A percentile compares a stretch with the other conserved stretches of the same genome.
These are phyloP conservation scores for Plutella xylostella DNA, from an alignment of 2,888 invertebrate species.

Conservation along the genomic window DNA sequence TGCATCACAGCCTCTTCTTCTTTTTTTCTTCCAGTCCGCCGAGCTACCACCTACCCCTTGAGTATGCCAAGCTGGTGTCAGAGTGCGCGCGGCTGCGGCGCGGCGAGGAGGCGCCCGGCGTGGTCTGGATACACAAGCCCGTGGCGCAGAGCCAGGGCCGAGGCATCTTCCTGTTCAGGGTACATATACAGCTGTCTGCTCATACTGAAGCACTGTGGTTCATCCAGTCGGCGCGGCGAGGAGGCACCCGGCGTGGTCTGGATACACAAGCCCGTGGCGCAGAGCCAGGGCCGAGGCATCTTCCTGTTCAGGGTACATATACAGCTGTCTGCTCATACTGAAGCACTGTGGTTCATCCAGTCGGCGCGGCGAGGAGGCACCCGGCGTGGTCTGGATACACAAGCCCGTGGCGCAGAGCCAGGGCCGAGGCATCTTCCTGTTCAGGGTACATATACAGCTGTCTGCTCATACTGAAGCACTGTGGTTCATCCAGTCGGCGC, in stretches of 20 bases:
- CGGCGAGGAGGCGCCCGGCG: slow-evolving; percentile 49
- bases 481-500: no score
- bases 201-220: no score
- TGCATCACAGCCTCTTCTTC: no score
- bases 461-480: no score
- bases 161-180: slow-evolving; percentile 86
- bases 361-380: slow-evolving; percentile 49
- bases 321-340: no score
- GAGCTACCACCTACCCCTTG: slow-evolving; percentile 84
- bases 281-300: slow-evolving; percentile 87
- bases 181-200: no score
- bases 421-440: slow-evolving; percentile 85
- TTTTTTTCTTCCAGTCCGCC: slow-evolving; percentile 70
- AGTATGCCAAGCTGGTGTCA: slow-evolving; percentile 85
- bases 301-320: slow-evolving; percentile 85
- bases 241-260: slow-evolving; percentile 71
- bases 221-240: slow-evolving; percentile 51
- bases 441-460: no score
- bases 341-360: no score
- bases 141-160: slow-evolving; percentile 87
- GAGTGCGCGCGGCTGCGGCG: slow-evolving; percentile 74
- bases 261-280: slow-evolving; percentile 90
- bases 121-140: slow-evolving; percentile 90
- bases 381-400: slow-evolving; percentile 82
- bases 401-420: slow-evolving; percentile 90